phyloP scores from a whole-genome alignment of 2,888 invertebrate genomes.

The Coleophora deauratella region DNA sequence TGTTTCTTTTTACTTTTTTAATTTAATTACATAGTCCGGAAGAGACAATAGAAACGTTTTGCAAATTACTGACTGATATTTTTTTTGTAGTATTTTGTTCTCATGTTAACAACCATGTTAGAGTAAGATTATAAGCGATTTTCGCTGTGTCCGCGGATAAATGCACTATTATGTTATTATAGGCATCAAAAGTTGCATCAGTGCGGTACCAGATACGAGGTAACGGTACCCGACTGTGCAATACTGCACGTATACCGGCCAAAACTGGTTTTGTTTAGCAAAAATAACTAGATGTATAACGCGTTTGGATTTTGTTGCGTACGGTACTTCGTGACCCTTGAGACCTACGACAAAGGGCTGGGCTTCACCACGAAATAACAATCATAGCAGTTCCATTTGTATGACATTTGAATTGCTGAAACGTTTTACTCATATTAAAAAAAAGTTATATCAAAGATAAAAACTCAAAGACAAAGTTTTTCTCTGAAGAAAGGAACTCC shows the following conservation, averaged over 20 bases:
- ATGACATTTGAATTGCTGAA: no score
- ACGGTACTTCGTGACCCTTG: conserved; percentile 55
- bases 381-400: neutral
- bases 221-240: conserved; percentile 58
- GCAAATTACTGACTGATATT: conserved; percentile 40
- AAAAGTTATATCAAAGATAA: neutral
- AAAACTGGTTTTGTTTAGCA: conserved; percentile 61
- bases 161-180: conserved; percentile 66
- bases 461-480: no score
- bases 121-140: conserved; percentile 23
- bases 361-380: conserved; percentile 1
- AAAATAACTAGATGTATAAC: conserved; percentile 41
- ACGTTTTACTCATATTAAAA: neutral
- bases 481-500: conserved; percentile 7
- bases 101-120: conserved; percentile 23
- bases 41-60: conserved; percentile 62
- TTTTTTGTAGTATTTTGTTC: conserved; percentile 11
- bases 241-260: conserved; percentile 41
- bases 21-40: conserved; percentile 53
- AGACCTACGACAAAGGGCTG: conserved; percentile 13
- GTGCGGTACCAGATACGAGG: conserved; percentile 39
- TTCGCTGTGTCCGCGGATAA: conserved; percentile 34
- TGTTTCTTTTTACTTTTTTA: conserved; percentile 66
- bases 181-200: conserved; percentile 67
- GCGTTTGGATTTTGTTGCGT: conserved; percentile 37